Base-by-base conservation (phyloP, 2,113 vertebrate species). In the Bagarius yarrelli region DNA sequence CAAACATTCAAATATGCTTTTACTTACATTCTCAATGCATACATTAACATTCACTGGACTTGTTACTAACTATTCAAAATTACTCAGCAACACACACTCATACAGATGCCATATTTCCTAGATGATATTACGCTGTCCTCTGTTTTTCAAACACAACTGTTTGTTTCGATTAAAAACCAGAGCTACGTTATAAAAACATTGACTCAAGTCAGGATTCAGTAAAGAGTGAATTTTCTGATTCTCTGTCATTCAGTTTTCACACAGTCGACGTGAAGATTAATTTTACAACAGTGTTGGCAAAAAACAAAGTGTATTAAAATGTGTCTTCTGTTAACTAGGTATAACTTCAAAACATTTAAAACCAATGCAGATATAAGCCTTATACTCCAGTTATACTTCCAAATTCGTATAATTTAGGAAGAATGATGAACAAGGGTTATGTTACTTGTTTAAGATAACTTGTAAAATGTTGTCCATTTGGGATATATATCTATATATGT, bases 1-100 rank as follows among this genome's bases (percentile, higher is more conserved):
- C 19, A 81, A 13, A 66, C 59, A 44, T 79, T 70, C 34, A 81
- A 40, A 21, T 3, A 57, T 18, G 40, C 32, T 81, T 63, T 81
- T 61, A 32, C 72, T 50, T 14, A 75, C 21, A 63, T 21, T n/a
- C 63, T 13, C 70, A 73, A 61, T 16, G 21, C 73, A 82, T 64
- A 59, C 30, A 57, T 76, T 27, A 27, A 64, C 32, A 53, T 55
- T 72, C 5, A 72, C 50, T 53, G 53, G 47, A 72, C 14, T 72
- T 53, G 27, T 12, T 23, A 23, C 50, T 72, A 55, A 72, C 53
- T 30, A 72, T 44, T 70, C 13, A 14, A 16, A 69, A 25, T 71
- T 16, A 27, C 34, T 19, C 50, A 13, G 21, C 8, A 15, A 61
- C 67, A 60, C 18, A 8, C 32, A 27, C 15, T 21, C 11, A 25